A percentile compares a stretch with the other conserved stretches of the same genome.
These are phyloP conservation scores for Gallinago solitaria DNA, from an alignment of 2,797 vertebrate species.

Conservation along the genomic window DNA sequence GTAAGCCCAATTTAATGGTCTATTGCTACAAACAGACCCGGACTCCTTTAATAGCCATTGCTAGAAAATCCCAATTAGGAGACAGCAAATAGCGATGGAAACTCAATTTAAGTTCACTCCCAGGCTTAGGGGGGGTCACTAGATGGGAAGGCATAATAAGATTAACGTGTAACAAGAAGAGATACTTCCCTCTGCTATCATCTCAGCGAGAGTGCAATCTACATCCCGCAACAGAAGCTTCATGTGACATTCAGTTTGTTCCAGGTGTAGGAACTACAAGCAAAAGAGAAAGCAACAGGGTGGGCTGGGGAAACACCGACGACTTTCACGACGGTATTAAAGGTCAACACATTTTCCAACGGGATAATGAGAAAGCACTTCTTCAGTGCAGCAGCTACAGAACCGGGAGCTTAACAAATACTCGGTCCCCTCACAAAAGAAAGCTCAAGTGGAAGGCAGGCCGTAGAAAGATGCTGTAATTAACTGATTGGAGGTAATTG, in stretches of 20 bases:
- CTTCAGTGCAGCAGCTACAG: neutral
- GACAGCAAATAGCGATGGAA: neutral
- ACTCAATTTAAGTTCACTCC: neutral
- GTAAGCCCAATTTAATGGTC: neutral
- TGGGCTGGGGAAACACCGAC: neutral
- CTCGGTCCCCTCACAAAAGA: neutral
- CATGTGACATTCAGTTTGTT: neutral
- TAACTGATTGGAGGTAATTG: slow-evolving; percentile 59
- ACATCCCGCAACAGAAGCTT: neutral
- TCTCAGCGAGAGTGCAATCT: neutral
- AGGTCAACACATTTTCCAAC: neutral
- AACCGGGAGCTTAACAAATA: neutral
- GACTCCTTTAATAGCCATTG: neutral
- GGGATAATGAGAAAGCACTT: neutral
- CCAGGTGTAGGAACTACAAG: neutral
- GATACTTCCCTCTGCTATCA: slow-evolving; percentile 38
- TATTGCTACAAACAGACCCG: neutral
- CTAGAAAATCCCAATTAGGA: neutral
- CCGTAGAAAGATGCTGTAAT: slow-evolving; percentile 1
- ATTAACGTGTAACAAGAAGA: neutral
- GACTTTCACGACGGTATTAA: fast-evolving
- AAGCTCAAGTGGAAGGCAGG: neutral
- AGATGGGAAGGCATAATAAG: neutral
- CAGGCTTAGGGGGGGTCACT: neutral
- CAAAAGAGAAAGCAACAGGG: neutral